Percentiles rank a stretch among this genome's conserved stretches.
phyloP scores from a whole-genome alignment of 1,140 invertebrate species.

The Drosophila aff. region DNA sequence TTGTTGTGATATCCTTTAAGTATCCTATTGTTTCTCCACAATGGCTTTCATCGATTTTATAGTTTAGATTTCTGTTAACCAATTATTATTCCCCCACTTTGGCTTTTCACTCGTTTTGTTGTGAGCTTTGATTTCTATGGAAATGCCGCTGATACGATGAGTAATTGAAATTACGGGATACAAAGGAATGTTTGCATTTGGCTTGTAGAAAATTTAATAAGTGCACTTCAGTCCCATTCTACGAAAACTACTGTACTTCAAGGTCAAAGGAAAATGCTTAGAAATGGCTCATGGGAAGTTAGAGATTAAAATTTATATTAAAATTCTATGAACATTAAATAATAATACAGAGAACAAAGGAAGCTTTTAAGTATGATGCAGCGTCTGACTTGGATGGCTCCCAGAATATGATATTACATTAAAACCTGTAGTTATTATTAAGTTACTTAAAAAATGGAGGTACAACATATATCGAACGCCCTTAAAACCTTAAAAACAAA shows the following conservation, averaged over 20 bases:
- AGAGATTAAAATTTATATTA: not conserved
- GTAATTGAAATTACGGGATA: slow-evolving; percentile 37
- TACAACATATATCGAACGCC: too few relatives aligned
- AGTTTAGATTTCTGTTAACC: slow-evolving; percentile 2
- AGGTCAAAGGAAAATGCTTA: slow-evolving; percentile 9
- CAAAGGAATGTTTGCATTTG: slow-evolving; percentile 11
- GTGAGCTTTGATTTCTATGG: slow-evolving; percentile 48
- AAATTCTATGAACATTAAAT: not conserved
- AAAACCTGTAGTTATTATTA: not conserved
- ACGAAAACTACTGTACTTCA: slow-evolving; percentile 6
- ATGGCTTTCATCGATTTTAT: slow-evolving; percentile 3
- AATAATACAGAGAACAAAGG: not conserved
- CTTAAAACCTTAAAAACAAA: too few relatives aligned
- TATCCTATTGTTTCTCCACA: not conserved
- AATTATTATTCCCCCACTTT: slow-evolving; percentile 1
- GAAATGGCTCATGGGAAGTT: not conserved
- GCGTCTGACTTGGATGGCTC: not conserved
- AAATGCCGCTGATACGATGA: slow-evolving; percentile 40
- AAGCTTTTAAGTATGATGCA: not conserved
- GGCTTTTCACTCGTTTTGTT: slow-evolving; percentile 3
- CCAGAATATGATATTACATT: not conserved
- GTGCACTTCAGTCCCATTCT: slow-evolving; percentile 11
- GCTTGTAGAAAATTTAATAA: slow-evolving; percentile 23
- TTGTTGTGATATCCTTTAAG: not conserved
- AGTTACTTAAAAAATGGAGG: not conserved